Conservation (phyloP, 2,113 vertebrate species). For the Engystomops pustulosus region DNA sequence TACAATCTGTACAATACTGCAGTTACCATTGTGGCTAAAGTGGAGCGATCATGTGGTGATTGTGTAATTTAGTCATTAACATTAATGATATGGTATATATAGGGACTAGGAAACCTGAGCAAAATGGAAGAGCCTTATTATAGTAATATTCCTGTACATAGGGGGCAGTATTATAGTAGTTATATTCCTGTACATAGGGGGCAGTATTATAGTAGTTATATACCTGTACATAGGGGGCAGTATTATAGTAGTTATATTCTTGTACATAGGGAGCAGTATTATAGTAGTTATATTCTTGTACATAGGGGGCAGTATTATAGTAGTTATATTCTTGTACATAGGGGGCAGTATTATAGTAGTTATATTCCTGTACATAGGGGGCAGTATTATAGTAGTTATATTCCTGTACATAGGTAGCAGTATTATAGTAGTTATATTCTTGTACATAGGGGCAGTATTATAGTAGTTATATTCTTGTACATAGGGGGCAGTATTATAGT, state of each 20-base stretch:
- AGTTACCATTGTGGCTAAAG: background rate
- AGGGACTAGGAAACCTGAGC: no score
- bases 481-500: background rate
- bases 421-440: constrained; percentile 16
- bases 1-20: background rate
- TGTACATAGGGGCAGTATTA: constrained; percentile 4
- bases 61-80: no score
- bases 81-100: no score
- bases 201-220: no score
- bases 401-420: background rate
- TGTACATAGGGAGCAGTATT: background rate
- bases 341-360: constrained; percentile 8
- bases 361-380: constrained; percentile 1
- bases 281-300: constrained; percentile 1
- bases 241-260: no score
- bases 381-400: no score
- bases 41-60: background rate
- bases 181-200: background rate
- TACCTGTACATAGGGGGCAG: no score
- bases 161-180: constrained; percentile 1
- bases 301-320: background rate
- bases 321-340: constrained; percentile 13
- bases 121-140: no score
- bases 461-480: constrained; percentile 12
- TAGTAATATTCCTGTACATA: background rate